Evolutionary conservation across 2,797 vertebrate genomes (phyloP), one percentile per base, ranked within the genome.

Genomic region (Lerista edwardsae): DNA sequence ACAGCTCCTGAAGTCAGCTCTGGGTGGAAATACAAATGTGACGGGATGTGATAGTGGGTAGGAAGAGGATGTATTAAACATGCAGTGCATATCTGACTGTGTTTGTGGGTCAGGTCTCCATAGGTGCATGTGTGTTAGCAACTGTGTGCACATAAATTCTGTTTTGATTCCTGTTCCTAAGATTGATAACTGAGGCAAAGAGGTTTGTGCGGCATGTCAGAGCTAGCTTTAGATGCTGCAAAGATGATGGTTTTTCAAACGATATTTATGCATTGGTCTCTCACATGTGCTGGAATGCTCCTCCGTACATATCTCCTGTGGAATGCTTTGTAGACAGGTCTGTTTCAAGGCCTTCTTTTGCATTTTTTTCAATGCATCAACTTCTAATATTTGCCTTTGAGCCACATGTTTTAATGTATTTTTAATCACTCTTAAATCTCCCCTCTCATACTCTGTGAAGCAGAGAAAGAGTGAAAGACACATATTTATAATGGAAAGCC

Each of bases 141-240:
- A 55, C 51, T 15, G 10, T 17, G 14, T 55, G 51, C 17, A 41
- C 81, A n/a, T 25, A 65, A 83, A 87, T 55, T 80, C 25, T 86
- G 79, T 86, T 72, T n/a, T 67, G 87, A 36, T 19, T 87, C 82
- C 73, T 64, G 2, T 14, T 71, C 23, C 64, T 84, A 82, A 17
- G 11, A 65, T 69, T 89, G 39, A 47, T 0, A 6, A 6, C 82
- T 61, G 85, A 79, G 67, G 68, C 73, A 89, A 71, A 74, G 1
- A 57, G n/a, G 65, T 85, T 83, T 89, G 39, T 62, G 75, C 59
- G 69, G 6, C 8, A 1, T 89, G 79, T 82, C 1, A 4, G 55
- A 89, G 36, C 36, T 85, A 81, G 75, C 72, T 83, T 89, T 93
- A 78, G 23, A 82, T 92, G 84, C 69, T 79, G 87, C 57, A 65